Percentiles rank a stretch among this genome's conserved stretches.
phyloP scores from a whole-genome alignment of 1,140 invertebrate genomes.

The Nilaparvata lugens region DNA sequence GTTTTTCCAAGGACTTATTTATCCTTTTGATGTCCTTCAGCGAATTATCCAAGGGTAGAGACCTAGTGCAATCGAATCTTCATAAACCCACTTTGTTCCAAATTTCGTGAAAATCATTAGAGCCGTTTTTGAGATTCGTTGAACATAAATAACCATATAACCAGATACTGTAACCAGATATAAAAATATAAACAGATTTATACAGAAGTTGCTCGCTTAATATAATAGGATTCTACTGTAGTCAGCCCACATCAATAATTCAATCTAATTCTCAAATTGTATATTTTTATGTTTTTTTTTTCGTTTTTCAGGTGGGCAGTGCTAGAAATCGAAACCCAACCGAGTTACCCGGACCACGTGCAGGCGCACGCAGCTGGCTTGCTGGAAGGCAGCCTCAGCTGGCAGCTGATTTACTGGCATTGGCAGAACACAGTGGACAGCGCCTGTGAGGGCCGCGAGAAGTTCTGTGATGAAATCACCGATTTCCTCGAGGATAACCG shows the following conservation, averaged over 20 bases:
- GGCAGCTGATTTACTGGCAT: conserved; percentile 70
- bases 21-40: too few relatives aligned
- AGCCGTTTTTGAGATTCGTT: too few relatives aligned
- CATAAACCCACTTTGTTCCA: too few relatives aligned
- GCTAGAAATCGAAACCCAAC: conserved; percentile 67
- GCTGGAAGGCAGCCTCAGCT: conserved; percentile 74
- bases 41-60: too few relatives aligned
- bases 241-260: not conserved
- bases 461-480: conserved; percentile 57
- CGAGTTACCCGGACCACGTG: conserved; percentile 56
- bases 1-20: too few relatives aligned
- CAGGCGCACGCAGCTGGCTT: conserved; percentile 85
- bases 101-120: too few relatives aligned
- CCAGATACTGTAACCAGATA: not conserved
- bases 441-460: conserved; percentile 53
- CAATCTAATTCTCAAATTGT: too few relatives aligned
- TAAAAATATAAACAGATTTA: too few relatives aligned
- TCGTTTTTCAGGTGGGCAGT: conserved; percentile 54
- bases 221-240: not conserved
- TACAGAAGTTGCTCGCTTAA: too few relatives aligned
- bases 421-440: conserved; percentile 66
- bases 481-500: conserved; percentile 54
- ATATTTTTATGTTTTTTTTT: too few relatives aligned
- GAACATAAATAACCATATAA: too few relatives aligned
- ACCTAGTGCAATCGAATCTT: too few relatives aligned